Percentiles rank a stretch among this genome's conserved stretches.
Conservation (phyloP, 2,888 invertebrate species). For the Andrena chrysosceles region DNA sequence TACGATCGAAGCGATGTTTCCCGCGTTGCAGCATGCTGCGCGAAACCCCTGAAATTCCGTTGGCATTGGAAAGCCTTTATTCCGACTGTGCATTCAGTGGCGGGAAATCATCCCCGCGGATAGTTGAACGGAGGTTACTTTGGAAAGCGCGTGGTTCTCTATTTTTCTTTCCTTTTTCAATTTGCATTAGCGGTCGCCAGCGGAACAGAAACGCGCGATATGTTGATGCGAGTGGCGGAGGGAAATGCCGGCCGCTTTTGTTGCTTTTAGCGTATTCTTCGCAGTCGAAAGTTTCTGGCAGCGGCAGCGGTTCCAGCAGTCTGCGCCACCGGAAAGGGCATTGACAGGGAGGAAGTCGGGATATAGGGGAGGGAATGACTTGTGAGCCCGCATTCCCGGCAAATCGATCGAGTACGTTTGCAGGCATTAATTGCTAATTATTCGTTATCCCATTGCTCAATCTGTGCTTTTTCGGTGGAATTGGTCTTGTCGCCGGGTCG, state of each 20-base stretch:
- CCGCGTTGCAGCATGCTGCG: no score
- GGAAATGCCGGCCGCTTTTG: conserved; percentile 32
- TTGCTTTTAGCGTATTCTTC: conserved; percentile 26
- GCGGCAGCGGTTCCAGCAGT: conserved; percentile 21
- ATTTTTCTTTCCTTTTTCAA: background rate
- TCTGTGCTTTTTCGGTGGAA: background rate
- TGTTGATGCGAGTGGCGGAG: conserved; percentile 36
- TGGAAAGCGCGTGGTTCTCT: conserved; percentile 1
- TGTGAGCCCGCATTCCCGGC: conserved; percentile 6
- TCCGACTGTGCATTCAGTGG: background rate
- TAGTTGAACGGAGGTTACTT: background rate
- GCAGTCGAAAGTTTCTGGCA: conserved; percentile 34
- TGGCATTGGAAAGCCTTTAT: background rate
- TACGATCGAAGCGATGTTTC: background rate
- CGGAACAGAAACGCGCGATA: conserved; percentile 2
- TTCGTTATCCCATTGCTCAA: background rate
- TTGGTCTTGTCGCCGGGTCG: background rate
- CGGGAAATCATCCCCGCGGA: background rate
- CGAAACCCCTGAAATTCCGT: background rate
- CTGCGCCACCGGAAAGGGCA: conserved; percentile 39
- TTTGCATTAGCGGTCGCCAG: background rate
- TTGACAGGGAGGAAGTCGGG: conserved; percentile 33
- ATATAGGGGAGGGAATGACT: conserved; percentile 23
- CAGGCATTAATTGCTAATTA: conserved; percentile 47
- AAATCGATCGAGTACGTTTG: conserved; percentile 38